Percentiles rank a stretch among this genome's conserved stretches.
Conservation (phyloP, 2,888 invertebrate species). For the Drosophila kanekoi region DNA sequence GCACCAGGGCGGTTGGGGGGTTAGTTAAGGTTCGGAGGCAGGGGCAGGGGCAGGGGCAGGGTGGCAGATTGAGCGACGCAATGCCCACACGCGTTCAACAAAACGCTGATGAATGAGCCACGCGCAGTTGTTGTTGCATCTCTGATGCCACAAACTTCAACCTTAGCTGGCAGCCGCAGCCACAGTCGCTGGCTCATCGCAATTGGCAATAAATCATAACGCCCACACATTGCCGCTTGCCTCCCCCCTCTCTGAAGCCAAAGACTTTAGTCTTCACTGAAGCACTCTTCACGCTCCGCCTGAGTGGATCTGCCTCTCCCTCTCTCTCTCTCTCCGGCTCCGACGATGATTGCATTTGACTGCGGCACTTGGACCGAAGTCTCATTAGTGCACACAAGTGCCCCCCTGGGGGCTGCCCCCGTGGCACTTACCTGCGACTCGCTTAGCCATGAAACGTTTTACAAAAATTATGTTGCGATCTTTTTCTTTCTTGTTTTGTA, state of each 20-base stretch:
- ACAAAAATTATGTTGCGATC: slow-evolving; percentile 46
- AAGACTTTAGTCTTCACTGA: slow-evolving; percentile 5
- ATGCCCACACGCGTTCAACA: slow-evolving; percentile 59
- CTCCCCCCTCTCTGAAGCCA: background rate
- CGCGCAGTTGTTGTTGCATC: slow-evolving; percentile 29
- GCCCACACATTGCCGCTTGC: slow-evolving; percentile 60
- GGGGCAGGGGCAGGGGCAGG: no score
- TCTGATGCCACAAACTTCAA: slow-evolving; percentile 33
- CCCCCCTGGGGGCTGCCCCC: background rate
- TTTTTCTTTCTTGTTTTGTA: slow-evolving; percentile 19
- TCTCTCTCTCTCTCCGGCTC: slow-evolving; percentile 9
- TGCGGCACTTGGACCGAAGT: slow-evolving; percentile 42
- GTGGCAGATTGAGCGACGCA: background rate
- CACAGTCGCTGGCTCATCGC: slow-evolving; percentile 38
- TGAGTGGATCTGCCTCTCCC: slow-evolving; percentile 33
- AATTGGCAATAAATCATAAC: slow-evolving; percentile 80
- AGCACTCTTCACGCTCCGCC: slow-evolving; percentile 45
- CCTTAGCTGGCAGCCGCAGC: slow-evolving; percentile 22
- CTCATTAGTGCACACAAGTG: slow-evolving; percentile 57
- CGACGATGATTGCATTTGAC: slow-evolving; percentile 56
- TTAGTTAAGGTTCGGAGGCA: background rate
- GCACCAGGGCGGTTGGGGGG: background rate
- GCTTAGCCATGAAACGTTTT: slow-evolving; percentile 22
- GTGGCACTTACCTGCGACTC: background rate
- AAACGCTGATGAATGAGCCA: slow-evolving; percentile 57